Evolutionary conservation across 2,888 invertebrate species (phyloP).

Genomic region (Lordiphosa fenestrarum): DNA sequence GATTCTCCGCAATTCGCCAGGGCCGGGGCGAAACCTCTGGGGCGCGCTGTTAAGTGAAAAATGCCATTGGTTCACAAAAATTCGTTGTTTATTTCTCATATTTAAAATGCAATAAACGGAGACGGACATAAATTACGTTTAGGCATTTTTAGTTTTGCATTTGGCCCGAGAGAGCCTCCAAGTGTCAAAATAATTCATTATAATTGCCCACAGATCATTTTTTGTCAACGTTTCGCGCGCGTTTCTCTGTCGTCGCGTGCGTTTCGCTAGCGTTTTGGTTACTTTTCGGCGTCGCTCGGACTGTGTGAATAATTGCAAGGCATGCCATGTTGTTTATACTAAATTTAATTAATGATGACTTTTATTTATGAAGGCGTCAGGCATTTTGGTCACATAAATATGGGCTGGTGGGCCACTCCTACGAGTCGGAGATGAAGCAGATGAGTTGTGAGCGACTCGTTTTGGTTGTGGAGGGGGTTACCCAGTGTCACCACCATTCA

Average conservation of each 20-base stretch:
- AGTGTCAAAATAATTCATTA: constrained; percentile 78
- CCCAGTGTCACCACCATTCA: too few species aligned
- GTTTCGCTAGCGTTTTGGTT: constrained; percentile 45
- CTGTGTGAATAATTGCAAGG: constrained; percentile 69
- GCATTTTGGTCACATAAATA: constrained; percentile 56
- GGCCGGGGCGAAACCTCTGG: constrained; percentile 28
- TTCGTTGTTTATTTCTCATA: constrained; percentile 72
- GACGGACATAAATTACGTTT: constrained; percentile 66
- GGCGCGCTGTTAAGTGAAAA: constrained; percentile 57
- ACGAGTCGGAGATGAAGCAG: too few species aligned
- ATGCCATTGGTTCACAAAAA: constrained; percentile 23
- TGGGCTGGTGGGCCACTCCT: constrained; percentile 10
- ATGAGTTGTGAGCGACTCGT: too few species aligned
- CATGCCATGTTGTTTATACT: constrained; percentile 68
- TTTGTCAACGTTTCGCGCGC: constrained; percentile 54
- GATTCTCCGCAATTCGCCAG: constrained; percentile 62
- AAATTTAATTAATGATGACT: constrained; percentile 71
- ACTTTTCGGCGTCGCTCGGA: constrained; percentile 30
- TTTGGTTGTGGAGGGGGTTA: too few species aligned
- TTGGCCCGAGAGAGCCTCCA: constrained; percentile 56
- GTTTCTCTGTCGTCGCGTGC: constrained; percentile 43
- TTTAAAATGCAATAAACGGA: constrained; percentile 77
- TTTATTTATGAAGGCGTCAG: constrained; percentile 66
- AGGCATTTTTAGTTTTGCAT: constrained; percentile 62
- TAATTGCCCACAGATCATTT: constrained; percentile 77